These are phyloP conservation scores for Watsonalla binaria DNA, from an alignment of 2,888 invertebrate genomes.

Conservation along the genomic window DNA sequence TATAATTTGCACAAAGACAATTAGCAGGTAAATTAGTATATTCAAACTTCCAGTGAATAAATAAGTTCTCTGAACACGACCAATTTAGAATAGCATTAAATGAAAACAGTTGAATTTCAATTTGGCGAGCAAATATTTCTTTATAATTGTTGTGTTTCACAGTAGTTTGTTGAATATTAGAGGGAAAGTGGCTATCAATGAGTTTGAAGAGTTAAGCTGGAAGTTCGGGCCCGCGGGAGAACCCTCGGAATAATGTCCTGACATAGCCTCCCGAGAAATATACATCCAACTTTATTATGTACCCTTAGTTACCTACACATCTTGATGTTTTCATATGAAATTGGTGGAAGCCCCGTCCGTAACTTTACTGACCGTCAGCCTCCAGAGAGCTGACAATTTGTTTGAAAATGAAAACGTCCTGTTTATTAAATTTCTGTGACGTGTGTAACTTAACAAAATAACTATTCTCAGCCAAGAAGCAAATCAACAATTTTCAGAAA, in stretches of 20 bases:
- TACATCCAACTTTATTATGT: constrained; percentile 34
- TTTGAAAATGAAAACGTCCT: constrained; percentile 4
- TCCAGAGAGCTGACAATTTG: constrained; percentile 10
- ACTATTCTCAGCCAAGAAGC: too few species aligned
- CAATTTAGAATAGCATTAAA: constrained; percentile 7
- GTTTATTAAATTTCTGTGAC: neutral
- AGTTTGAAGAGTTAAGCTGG: constrained; percentile 48
- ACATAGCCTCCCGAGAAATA: constrained; percentile 39
- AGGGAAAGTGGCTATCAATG: constrained; percentile 40
- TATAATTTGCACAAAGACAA: neutral
- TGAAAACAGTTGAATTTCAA: constrained; percentile 13
- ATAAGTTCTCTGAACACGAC: constrained; percentile 3
- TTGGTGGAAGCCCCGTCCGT: constrained; percentile 10
- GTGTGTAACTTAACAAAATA: too few species aligned
- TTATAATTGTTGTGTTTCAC: constrained; percentile 14
- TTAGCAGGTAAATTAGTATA: neutral
- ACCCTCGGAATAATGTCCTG: constrained; percentile 43
- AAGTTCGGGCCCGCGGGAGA: constrained; percentile 49
- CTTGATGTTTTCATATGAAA: constrained; percentile 23
- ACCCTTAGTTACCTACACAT: constrained; percentile 18
- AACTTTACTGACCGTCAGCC: constrained; percentile 5
- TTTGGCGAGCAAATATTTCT: constrained; percentile 7
- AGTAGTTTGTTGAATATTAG: constrained; percentile 25
- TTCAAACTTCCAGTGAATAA: neutral
- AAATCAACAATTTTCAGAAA: too few species aligned